Evolutionary conservation across 1,140 invertebrate species (phyloP).

Genomic region (Anthonomus grandis): DNA sequence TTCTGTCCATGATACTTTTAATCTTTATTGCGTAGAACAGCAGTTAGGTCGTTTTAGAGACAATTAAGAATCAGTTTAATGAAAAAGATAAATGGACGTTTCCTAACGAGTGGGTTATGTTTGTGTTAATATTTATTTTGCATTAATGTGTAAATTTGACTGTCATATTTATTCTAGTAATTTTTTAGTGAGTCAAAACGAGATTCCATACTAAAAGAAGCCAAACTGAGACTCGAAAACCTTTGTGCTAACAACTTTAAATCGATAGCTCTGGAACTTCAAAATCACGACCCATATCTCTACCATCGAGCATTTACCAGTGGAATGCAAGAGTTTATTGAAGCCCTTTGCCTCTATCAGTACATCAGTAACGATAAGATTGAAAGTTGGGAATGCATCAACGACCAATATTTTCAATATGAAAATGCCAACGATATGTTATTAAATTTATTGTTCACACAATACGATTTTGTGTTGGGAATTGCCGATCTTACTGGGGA

Average conservation of each 20-base stretch:
- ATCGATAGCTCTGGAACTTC: constrained; percentile 68
- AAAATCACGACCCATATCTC: constrained; percentile 68
- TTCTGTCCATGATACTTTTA: too few relatives aligned
- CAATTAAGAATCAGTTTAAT: too few relatives aligned
- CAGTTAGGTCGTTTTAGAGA: too few relatives aligned
- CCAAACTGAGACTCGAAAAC: constrained; percentile 60
- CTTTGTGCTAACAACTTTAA: constrained; percentile 61
- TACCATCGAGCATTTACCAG: constrained; percentile 71
- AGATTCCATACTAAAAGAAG: constrained; percentile 60
- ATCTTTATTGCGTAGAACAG: too few relatives aligned
- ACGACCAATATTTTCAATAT: constrained; percentile 50
- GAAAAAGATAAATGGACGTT: too few relatives aligned
- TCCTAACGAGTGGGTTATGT: too few relatives aligned
- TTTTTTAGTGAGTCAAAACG: constrained; percentile 56
- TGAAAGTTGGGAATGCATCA: constrained; percentile 51
- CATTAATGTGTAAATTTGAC: too few relatives aligned
- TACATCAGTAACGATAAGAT: constrained; percentile 56
- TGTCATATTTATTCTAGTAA: not conserved
- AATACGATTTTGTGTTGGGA: constrained; percentile 76
- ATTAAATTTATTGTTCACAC: constrained; percentile 51
- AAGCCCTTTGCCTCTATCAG: constrained; percentile 75
- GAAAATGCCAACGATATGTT: constrained; percentile 22
- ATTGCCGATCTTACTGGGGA: constrained; percentile 86
- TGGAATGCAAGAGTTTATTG: constrained; percentile 85
- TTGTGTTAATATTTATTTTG: too few relatives aligned